A percentile compares a stretch with the other conserved stretches of the same genome.
phyloP scores from a whole-genome alignment of 2,888 invertebrate species.

The Acanthosepion lycidas region DNA sequence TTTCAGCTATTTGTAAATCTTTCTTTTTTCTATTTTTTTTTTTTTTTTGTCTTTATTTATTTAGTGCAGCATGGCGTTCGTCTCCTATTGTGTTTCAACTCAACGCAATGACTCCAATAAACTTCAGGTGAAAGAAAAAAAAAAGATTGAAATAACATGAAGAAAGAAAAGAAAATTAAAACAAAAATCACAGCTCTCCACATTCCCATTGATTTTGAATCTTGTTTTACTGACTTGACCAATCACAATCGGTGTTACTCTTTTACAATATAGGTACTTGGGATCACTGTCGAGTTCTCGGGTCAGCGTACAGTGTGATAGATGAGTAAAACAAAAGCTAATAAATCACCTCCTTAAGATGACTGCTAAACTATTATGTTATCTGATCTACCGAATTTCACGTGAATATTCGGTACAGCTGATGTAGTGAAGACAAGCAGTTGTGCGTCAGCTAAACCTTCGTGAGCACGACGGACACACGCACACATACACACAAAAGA shows the following conservation, averaged over 20 bases:
- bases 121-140: background rate
- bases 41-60: background rate
- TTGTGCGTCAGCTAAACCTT: background rate
- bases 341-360: conserved; percentile 33
- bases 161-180: background rate
- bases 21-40: background rate
- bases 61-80: background rate
- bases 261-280: background rate
- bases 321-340: background rate
- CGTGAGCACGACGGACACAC: background rate
- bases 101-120: conserved; percentile 33
- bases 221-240: background rate
- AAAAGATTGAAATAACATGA: background rate
- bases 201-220: background rate
- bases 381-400: background rate
- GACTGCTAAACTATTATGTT: conserved; percentile 8
- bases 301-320: conserved; percentile 12
- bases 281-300: background rate
- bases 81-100: conserved; percentile 16
- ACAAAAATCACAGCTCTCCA: background rate
- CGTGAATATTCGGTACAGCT: background rate
- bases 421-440: background rate
- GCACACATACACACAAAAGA: background rate
- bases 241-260: background rate
- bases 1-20: background rate